Base-by-base conservation (phyloP, 2,113 vertebrate species). In the Rhynchopsitta pachyrhyncha region DNA sequence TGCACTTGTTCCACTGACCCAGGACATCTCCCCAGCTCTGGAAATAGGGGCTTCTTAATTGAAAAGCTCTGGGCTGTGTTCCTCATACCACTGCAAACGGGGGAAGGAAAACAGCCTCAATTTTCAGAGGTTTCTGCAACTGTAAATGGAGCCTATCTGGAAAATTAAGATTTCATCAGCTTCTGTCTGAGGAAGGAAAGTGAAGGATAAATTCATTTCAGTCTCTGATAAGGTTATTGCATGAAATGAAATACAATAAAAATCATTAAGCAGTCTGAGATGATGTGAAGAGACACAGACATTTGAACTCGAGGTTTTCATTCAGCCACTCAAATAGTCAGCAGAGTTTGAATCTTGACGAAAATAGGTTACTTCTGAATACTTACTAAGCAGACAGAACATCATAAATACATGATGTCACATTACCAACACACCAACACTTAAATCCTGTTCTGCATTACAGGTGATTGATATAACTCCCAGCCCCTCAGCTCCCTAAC, bases 101-200 rank as follows among this genome's bases (percentile, higher is more conserved):
- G 13, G 46, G 22, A 90, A 74, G 18, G 27, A 92, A 95, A 86
- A 19, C 47, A 77, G 64, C 17, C 47, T 74, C 82, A 25, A 4
- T 95, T 85, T 86, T 64, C 79, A 92, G 59, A 92, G 55, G 13
- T 44, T 92, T 92, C 79, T 70, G 33, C 33, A 59, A 44, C 79
- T 74, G 59, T 57, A 82, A 93, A 9, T 70, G 68, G 90, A 73
- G 29, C 2, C 67, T 82, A 7, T 70, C 69, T 70, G 53, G 79
- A 88, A 88, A 96, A 92, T 16, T 70, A 55, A 91, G 82, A 82
- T 71, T 50, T 97, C 68, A 80, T 80, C 64, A 74, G n/a, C n/a
- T 63, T 77, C 73, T 74, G 19, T 80, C 50, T 88, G 79, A 86
- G 68, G 47, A 66, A 77, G 16, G 19, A 76, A 73, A 74, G 44